Conservation (phyloP, 2,888 invertebrate species). For the Apomyelois bistriatella region DNA sequence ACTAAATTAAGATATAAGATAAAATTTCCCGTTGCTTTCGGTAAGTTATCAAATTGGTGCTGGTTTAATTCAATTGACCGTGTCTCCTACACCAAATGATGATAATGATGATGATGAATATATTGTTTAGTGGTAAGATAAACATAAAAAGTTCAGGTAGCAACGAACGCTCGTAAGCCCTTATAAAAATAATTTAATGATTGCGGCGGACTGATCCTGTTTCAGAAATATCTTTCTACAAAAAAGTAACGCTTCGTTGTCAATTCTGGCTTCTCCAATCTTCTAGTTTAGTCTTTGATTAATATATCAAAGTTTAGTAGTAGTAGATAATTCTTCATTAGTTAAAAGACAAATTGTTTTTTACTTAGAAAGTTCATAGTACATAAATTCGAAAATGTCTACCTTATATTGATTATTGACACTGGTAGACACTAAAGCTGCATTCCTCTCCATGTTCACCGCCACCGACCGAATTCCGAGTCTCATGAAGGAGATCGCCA, state of each 20-base stretch:
- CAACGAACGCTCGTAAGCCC: neutral
- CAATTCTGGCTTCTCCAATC: neutral
- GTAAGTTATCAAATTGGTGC: too few species aligned
- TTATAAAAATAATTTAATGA: neutral
- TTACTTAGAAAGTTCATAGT: neutral
- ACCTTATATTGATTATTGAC: conserved; percentile 61
- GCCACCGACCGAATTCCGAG: conserved; percentile 55
- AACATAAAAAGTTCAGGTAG: neutral
- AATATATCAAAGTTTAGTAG: too few species aligned
- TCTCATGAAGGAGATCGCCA: conserved; percentile 71
- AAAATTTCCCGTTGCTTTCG: too few species aligned
- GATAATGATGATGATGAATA: too few species aligned
- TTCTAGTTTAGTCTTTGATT: too few species aligned
- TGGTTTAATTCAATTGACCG: too few species aligned
- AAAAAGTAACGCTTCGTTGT: neutral
- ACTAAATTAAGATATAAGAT: too few species aligned
- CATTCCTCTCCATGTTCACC: conserved; percentile 57
- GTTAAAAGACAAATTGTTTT: neutral
- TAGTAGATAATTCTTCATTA: neutral
- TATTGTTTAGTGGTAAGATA: too few species aligned
- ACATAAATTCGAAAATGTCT: conserved; percentile 10
- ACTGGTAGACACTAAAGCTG: conserved; percentile 49
- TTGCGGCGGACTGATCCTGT: neutral
- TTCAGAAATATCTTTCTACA: neutral
- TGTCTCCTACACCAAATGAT: too few species aligned